Percentiles rank a stretch among this genome's conserved stretches.
Conservation (phyloP, 2,113 vertebrate species). For the Clarias macrocephalus region DNA sequence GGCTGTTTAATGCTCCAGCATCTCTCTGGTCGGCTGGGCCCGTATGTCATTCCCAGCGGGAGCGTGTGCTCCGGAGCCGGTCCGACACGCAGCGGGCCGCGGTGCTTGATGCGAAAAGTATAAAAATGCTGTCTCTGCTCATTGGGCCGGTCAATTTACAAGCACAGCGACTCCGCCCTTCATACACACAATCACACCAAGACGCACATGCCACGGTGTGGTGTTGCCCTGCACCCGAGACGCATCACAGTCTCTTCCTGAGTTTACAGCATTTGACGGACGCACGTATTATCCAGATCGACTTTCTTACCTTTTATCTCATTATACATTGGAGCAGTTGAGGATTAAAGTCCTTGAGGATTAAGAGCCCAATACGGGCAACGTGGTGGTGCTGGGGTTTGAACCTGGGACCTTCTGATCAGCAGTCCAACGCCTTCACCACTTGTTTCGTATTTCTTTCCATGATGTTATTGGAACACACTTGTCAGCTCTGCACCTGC, state of each 20-base stretch:
- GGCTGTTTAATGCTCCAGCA: constrained; percentile 76
- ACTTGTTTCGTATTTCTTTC: neutral
- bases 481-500: neutral
- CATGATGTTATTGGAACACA: neutral
- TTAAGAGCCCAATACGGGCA: no score
- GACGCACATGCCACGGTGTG: constrained; percentile 3
- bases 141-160: constrained; percentile 79
- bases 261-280: no score
- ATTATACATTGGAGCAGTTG: no score
- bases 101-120: constrained; percentile 79
- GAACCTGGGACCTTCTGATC: no score
- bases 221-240: neutral
- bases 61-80: constrained; percentile 75
- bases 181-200: constrained; percentile 18
- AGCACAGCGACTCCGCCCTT: constrained; percentile 57
- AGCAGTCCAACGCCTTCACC: no score
- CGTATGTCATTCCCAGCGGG: constrained; percentile 88
- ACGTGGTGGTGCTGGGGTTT: no score
- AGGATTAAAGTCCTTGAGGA: no score
- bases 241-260: neutral
- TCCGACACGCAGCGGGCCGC: constrained; percentile 73
- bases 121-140: constrained; percentile 81
- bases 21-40: constrained; percentile 84
- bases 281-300: no score
- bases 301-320: no score